phyloP scores from a whole-genome alignment of 2,797 vertebrate species.

The Balearica regulorum region DNA sequence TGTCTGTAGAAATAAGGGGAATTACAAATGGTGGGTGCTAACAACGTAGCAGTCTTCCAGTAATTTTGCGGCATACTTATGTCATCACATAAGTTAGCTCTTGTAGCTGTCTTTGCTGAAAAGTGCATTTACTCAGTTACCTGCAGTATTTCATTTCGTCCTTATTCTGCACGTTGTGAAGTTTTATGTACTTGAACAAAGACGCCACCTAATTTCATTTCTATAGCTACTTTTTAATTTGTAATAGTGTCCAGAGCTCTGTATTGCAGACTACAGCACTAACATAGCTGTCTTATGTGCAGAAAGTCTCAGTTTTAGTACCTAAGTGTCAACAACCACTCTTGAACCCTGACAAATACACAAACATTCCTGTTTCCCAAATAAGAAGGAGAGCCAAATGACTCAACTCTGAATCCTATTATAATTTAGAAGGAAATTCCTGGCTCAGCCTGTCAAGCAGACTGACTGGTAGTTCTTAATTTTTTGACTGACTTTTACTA shows the following conservation, averaged over 20 bases:
- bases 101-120: accelerated
- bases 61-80: neutral
- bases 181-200: neutral
- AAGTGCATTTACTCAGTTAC: neutral
- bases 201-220: neutral
- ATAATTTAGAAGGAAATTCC: neutral
- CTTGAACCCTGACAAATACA: neutral
- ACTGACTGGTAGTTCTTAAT: neutral
- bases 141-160: neutral
- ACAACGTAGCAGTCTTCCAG: neutral
- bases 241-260: neutral
- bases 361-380: neutral
- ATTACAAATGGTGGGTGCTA: neutral
- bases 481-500: neutral
- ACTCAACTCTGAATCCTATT: neutral
- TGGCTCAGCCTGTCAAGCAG: neutral
- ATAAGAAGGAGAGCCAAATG: neutral
- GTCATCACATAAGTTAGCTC: neutral
- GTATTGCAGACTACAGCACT: neutral
- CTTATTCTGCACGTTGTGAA: neutral
- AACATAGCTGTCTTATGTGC: neutral
- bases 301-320: neutral
- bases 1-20: neutral
- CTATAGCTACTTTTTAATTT: neutral
- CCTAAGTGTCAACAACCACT: neutral